These are phyloP conservation scores for Hydrotaea diabolus DNA, from an alignment of 2,888 invertebrate genomes.

Conservation along the genomic window DNA sequence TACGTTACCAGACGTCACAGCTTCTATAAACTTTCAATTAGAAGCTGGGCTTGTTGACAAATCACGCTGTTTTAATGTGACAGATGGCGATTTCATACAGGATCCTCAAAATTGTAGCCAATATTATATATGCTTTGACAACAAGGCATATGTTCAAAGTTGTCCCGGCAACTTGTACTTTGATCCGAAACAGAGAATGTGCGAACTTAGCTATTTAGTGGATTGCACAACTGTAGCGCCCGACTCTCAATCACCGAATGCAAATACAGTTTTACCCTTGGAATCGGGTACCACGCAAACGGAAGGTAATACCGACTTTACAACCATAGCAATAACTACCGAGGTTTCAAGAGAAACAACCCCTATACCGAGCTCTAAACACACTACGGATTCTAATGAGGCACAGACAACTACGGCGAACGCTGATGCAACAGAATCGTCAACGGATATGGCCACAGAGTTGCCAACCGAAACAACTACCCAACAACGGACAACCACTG, in stretches of 20 bases:
- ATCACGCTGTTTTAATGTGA: slow-evolving; percentile 37
- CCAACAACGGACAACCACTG: neutral
- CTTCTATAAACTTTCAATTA: too few species aligned
- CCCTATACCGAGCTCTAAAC: neutral
- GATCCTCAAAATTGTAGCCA: slow-evolving; percentile 56
- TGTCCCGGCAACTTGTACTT: slow-evolving; percentile 59
- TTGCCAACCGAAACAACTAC: neutral
- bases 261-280: too few species aligned
- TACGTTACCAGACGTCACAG: too few species aligned
- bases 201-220: slow-evolving; percentile 57
- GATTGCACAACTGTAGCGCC: slow-evolving; percentile 32
- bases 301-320: neutral
- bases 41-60: too few species aligned
- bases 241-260: too few species aligned
- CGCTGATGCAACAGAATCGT: neutral
- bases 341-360: neutral
- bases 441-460: neutral
- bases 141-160: slow-evolving; percentile 46
- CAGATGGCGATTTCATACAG: slow-evolving; percentile 55
- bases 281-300: neutral
- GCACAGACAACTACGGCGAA: neutral
- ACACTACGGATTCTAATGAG: neutral
- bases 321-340: neutral
- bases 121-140: slow-evolving; percentile 60
- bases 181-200: slow-evolving; percentile 56